These are phyloP conservation scores for Diadegma fenestrale DNA, from an alignment of 2,888 invertebrate species.

Conservation along the genomic window DNA sequence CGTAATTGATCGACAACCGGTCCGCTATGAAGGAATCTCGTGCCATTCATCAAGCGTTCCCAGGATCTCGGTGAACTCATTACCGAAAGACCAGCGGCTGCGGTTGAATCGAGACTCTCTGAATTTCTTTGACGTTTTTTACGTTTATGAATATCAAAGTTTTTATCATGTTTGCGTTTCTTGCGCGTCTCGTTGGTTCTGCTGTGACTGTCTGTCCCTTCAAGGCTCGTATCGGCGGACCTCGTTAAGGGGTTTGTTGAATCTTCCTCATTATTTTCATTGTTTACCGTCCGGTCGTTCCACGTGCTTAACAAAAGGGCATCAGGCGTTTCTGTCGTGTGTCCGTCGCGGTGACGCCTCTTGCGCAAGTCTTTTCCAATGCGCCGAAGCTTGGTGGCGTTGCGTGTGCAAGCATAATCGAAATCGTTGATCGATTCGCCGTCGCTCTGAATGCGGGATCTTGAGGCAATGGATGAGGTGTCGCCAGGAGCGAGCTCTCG, in stretches of 20 bases:
- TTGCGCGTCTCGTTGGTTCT: conserved; percentile 20
- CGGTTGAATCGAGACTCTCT: conserved; percentile 51
- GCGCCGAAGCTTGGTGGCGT: conserved; percentile 8
- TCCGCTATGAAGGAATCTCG: conserved; percentile 62
- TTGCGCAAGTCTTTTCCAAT: conserved; percentile 46
- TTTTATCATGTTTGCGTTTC: conserved; percentile 40
- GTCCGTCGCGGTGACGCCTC: conserved; percentile 19
- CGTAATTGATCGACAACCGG: conserved; percentile 34
- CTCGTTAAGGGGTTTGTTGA: conserved; percentile 27
- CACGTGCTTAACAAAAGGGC: neutral
- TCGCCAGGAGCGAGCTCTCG: conserved; percentile 23
- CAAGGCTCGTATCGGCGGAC: conserved; percentile 1
- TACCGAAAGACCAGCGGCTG: conserved; percentile 37
- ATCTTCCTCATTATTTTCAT: conserved; percentile 58
- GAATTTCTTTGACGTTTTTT: conserved; percentile 77
- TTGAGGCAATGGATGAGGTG: conserved; percentile 37
- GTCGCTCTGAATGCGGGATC: conserved; percentile 58
- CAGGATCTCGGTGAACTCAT: conserved; percentile 65
- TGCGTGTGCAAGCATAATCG: conserved; percentile 36
- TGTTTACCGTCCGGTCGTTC: conserved; percentile 16
- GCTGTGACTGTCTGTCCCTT: neutral
- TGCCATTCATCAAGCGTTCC: conserved; percentile 66
- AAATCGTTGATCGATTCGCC: conserved; percentile 54
- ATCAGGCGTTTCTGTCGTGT: neutral
- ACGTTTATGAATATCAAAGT: conserved; percentile 59